These are phyloP conservation scores for Notarius quadriscutis DNA, from an alignment of 2,113 vertebrate genomes.

Conservation along the genomic window DNA sequence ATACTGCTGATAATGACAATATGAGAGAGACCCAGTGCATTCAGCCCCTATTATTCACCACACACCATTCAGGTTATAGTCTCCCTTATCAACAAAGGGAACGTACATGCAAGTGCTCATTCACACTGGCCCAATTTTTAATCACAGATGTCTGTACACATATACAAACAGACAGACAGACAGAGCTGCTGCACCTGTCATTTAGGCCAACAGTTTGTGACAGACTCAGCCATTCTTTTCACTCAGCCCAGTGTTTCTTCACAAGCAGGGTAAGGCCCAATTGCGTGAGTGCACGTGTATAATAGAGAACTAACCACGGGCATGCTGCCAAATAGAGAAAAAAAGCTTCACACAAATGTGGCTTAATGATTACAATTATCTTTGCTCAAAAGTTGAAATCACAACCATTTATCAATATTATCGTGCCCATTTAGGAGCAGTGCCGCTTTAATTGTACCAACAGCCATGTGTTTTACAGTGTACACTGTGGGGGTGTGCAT, in stretches of 20 bases:
- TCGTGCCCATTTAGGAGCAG: not conserved
- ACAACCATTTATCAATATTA: not conserved
- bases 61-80: not conserved
- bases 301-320: not conserved
- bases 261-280: conserved; percentile 7
- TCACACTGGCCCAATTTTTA: not conserved
- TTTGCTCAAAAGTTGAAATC: not conserved
- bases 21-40: conserved; percentile 66
- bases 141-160: not conserved
- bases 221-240: conserved; percentile 64
- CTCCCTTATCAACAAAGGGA: not conserved
- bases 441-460: not conserved
- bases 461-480: not conserved
- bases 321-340: not conserved
- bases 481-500: not conserved
- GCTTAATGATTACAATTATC: not conserved
- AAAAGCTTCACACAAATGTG: not conserved
- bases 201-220: conserved; percentile 71
- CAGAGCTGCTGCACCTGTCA: conserved; percentile 65
- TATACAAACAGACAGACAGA: conserved; percentile 2
- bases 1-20: conserved; percentile 41
- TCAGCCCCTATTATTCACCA: conserved; percentile 51
- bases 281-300: not conserved
- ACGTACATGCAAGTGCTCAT: conserved; percentile 16
- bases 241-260: conserved; percentile 45